Evolutionary conservation across 1,140 invertebrate genomes (phyloP), one percentile per base, ranked within the genome.

Genomic region (Bombyx mandarina): DNA sequence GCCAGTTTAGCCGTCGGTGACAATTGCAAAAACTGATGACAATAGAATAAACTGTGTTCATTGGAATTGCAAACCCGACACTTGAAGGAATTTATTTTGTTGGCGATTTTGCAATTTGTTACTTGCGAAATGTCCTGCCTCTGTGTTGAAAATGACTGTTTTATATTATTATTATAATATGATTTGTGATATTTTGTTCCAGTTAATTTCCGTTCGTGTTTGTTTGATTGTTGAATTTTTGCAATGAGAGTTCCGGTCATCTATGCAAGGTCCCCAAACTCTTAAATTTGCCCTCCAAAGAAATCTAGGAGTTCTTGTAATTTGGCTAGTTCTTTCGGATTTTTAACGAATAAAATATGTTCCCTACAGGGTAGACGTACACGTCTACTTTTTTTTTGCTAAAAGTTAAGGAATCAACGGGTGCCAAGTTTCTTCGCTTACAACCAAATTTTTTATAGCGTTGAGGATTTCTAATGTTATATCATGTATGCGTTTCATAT

Each of bases 201-300:
- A 18, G 12, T 18, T 18, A 18, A 18, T 18, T 18, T 18, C 12
- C 12, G 12, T 18, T 18, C 0, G 1, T 18, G 12, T 18, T 18
- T 18, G 12, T 18, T 18, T 1, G 12, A 18, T 18, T 18, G 12
- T 18, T 18, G 12, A 18, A 18, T 18, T 18, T 18, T 18, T 18
- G 12, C 12, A 18, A 18, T 18, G 12, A 18, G 12, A 18, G 12
- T 18, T 18, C 12, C 12, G 12, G 12, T 18, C 45, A 45, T 2
- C 52, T 43, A n/a, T 5, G 57, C 26, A 60, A 63, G 51, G 65
- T 49, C 58, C 67, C 65, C 47, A 67, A 48, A 1, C 56, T 54
- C 1, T 60, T 66, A 46, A 70, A 70, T 46, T 66, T 70, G 22
- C 35, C 45, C 46, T 69, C 67, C 26, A 69, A 60, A 1, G 54